Evolutionary conservation across 2,888 invertebrate genomes (phyloP).

Genomic region (Polymixis flavicincta): DNA sequence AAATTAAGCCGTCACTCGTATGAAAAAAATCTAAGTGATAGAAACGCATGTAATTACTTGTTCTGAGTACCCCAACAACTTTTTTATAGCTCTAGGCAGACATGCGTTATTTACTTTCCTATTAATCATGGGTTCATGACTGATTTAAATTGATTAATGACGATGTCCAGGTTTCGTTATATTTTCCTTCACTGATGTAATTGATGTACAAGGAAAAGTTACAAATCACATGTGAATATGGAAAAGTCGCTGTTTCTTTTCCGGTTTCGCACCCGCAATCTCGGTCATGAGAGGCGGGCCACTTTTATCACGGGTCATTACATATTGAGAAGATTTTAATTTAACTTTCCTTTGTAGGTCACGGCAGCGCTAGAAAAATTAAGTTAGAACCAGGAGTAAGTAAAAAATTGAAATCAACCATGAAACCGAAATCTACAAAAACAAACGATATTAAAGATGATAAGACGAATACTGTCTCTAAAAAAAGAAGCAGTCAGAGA

Average conservation of each 20-base stretch:
- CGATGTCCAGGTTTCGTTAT: too few relatives aligned
- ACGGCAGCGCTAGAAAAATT: slow-evolving; percentile 15
- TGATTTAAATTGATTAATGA: background rate
- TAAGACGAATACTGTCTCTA: slow-evolving; percentile 4
- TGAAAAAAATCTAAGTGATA: background rate
- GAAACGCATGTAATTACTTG: background rate
- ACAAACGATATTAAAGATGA: background rate
- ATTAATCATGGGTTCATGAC: background rate
- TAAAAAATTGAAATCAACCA: slow-evolving; percentile 10
- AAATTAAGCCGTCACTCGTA: too few relatives aligned
- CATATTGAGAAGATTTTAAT: slow-evolving; percentile 14
- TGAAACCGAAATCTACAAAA: slow-evolving; percentile 4
- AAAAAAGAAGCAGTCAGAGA: slow-evolving; percentile 9
- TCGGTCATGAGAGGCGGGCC: background rate
- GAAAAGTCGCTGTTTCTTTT: background rate
- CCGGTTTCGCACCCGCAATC: background rate
- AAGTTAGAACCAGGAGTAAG: slow-evolving; percentile 21
- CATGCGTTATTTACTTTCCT: background rate
- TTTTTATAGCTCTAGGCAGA: background rate
- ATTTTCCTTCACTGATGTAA: background rate
- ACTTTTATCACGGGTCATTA: background rate
- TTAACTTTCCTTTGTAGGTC: slow-evolving; percentile 21
- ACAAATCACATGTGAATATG: background rate
- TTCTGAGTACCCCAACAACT: too few relatives aligned
- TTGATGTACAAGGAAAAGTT: background rate